A percentile compares a stretch with the other conserved stretches of the same genome.
Conservation (phyloP, 1,140 invertebrate genomes). For the Drosophila repleta region DNA sequence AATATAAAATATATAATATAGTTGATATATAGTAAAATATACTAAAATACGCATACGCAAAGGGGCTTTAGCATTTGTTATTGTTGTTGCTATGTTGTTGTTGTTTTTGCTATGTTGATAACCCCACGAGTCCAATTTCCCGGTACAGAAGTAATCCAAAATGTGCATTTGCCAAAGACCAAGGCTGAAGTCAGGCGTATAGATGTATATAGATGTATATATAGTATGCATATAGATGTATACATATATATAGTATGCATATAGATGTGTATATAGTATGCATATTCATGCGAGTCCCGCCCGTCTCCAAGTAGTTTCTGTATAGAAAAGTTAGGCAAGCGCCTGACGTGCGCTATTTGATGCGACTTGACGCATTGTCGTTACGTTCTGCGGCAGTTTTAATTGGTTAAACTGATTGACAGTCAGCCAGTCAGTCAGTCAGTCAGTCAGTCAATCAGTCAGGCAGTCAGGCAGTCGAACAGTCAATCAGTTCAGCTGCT, state of each 20-base stretch:
- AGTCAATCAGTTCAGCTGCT: slow-evolving; percentile 4
- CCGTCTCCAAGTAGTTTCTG: slow-evolving; percentile 38
- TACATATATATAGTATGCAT: slow-evolving; percentile 7
- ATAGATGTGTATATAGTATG: background rate
- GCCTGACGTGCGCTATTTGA: slow-evolving; percentile 64
- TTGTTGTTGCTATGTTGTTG: slow-evolving; percentile 27
- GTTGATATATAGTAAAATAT: background rate
- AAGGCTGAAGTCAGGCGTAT: slow-evolving; percentile 25
- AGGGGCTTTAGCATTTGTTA: background rate
- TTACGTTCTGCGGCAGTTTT: slow-evolving; percentile 34
- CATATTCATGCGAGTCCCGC: slow-evolving; percentile 27
- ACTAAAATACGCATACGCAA: background rate
- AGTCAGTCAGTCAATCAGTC: slow-evolving; percentile 18
- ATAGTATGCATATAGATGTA: background rate
- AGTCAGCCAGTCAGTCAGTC: slow-evolving; percentile 21
- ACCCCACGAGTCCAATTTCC: slow-evolving; percentile 15
- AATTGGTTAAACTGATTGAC: slow-evolving; percentile 50
- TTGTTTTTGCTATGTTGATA: slow-evolving; percentile 40
- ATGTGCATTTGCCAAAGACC: slow-evolving; percentile 20
- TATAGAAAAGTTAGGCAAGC: slow-evolving; percentile 41
- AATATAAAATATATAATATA: too few species aligned
- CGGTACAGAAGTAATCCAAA: slow-evolving; percentile 15
- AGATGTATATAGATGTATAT: slow-evolving; percentile 1
- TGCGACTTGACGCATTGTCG: slow-evolving; percentile 75
- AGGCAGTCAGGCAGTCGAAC: slow-evolving; percentile 17